phyloP scores from a whole-genome alignment of 2,888 invertebrate genomes.

The Chironomus riparius region DNA sequence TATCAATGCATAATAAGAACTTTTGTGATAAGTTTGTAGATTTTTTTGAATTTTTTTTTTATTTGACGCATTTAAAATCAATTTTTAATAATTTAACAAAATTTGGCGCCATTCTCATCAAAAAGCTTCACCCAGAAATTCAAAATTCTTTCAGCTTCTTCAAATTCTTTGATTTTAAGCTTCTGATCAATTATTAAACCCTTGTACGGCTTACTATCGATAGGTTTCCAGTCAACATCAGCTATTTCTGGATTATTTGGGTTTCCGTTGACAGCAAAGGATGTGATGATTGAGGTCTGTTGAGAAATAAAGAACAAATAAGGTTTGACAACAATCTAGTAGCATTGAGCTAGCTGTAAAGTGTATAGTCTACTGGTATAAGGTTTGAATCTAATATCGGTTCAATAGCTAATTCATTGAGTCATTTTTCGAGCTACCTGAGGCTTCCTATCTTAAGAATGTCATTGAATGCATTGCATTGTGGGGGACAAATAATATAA shows the following conservation, averaged over 20 bases:
- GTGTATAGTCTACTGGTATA: no score
- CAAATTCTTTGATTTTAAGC: slow-evolving; percentile 34
- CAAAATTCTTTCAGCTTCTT: slow-evolving; percentile 36
- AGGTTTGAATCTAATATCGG: no score
- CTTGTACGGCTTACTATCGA: slow-evolving; percentile 34
- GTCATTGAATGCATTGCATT: no score
- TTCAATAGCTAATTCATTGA: no score
- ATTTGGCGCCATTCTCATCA: not conserved
- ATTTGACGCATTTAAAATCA: no score
- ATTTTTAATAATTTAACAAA: not conserved
- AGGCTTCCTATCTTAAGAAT: no score
- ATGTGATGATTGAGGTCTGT: slow-evolving; percentile 30
- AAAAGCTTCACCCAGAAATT: slow-evolving; percentile 34
- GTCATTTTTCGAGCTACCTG: no score
- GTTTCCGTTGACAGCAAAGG: slow-evolving; percentile 38
- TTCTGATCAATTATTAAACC: slow-evolving; percentile 36
- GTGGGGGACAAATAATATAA: no score
- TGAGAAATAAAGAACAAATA: no score
- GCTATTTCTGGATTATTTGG: slow-evolving; percentile 32
- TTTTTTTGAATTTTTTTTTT: no score
- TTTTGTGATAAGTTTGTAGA: not conserved
- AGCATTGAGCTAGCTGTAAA: no score
- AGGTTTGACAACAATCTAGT: no score
- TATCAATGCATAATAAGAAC: not conserved
- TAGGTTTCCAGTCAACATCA: slow-evolving; percentile 34